These are phyloP conservation scores for Tipula unca DNA, from an alignment of 2,888 invertebrate species.

Conservation along the genomic window DNA sequence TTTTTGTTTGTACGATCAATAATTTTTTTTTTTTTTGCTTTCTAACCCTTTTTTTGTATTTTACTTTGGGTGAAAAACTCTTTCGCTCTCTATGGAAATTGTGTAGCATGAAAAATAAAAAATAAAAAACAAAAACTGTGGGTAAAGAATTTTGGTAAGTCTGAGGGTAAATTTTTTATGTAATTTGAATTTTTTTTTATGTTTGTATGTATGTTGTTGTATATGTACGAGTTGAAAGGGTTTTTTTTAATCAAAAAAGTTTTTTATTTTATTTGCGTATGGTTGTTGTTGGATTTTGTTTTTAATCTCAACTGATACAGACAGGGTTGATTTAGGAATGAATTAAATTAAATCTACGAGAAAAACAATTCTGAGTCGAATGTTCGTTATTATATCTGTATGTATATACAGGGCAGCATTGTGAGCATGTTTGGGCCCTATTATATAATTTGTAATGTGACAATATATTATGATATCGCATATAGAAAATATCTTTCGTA, in stretches of 20 bases:
- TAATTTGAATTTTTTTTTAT: background rate
- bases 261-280: constrained; percentile 2
- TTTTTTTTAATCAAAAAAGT: background rate
- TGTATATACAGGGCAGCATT: background rate
- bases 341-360: background rate
- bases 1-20: constrained; percentile 4
- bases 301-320: constrained; percentile 4
- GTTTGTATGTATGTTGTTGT: too few relatives aligned
- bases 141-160: background rate
- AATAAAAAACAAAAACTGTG: constrained; percentile 2
- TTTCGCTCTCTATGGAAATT: background rate
- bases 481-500: background rate
- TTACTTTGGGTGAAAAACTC: background rate
- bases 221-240: background rate
- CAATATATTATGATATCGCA: background rate
- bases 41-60: background rate
- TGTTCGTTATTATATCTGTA: background rate
- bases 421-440: background rate
- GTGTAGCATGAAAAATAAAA: background rate
- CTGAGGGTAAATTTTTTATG: constrained; percentile 14
- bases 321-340: background rate
- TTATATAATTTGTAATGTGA: background rate
- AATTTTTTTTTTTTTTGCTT: background rate
- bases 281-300: background rate
- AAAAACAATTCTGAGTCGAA: background rate